Evolutionary conservation across 2,797 vertebrate genomes (phyloP), one percentile per base, ranked within the genome.

Genomic region (Gephyroberyx darwinii): DNA sequence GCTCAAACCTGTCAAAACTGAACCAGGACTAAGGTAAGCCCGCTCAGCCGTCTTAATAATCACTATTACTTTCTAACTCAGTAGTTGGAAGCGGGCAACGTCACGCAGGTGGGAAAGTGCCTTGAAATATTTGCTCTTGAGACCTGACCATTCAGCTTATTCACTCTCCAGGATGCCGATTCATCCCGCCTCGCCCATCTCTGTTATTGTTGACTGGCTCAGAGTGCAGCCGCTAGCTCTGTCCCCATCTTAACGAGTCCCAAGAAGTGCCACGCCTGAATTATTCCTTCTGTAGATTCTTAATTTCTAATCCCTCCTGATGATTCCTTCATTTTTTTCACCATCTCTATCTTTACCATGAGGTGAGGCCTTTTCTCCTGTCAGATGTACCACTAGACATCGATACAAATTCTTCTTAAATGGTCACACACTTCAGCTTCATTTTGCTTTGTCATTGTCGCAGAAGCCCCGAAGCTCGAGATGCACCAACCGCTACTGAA

Each of bases 1-100:
- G 22, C 51, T 94, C 75, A 93, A 92, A 74, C 92, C 94, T 0
- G 86, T 93, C 74, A 82, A 84, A 50, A 79, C 80, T 2, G 89
- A 83, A 51, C 72, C 14, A 1, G 14, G 45, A 60, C 33, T 74
- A 13, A 83, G 74, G 94, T 94, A 88, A 91, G 91, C 89, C 51
- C 55, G 26, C 41, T 63, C 8, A 62, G 8, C 35, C n/a, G 6
- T 65, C 45, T 58, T 64, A 41, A 62, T 65, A 22, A 57, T 80
- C 45, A 16, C 39, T 60, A 30, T 74, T 51, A 7, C 31, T 26
- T 57, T 62, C 37, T 63, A 51, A 56, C 63, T 80, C 66, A 65
- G 70, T 65, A 13, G 17, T 54, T 56, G 63, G 43, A 74, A 58
- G 62, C 31, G 50, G 52, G 75, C 39, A 45, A 26, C 35, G 65